Evolutionary conservation across 2,113 vertebrate genomes (phyloP), one percentile per base, ranked within the genome.

Genomic region (Caracal caracal): DNA sequence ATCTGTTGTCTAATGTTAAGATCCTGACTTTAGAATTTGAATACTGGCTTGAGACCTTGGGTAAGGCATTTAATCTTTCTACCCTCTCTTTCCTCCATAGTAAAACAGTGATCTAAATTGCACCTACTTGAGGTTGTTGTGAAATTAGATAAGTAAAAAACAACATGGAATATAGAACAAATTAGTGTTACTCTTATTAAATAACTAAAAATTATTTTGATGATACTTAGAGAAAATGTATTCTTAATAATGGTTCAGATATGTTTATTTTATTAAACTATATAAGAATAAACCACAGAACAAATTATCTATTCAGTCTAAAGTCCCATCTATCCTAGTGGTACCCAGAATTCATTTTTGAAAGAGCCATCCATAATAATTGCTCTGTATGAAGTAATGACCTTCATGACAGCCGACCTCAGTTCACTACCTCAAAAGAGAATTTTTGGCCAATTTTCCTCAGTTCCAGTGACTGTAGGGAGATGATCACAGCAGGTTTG

Each of bases 401-500:
- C 28, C 47, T 81, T 89, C 28, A 17, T 65, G 65, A 65, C 19
- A 61, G 63, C 19, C 40, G 20, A 5, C 53, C 13, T 81, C 73
- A 35, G 43, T 82, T 61, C 13, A 17, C n/a, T 30, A 56, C 43
- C 71, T 88, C 28, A 65, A 73, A 90, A 56, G 15, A 9, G 8
- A 76, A 10, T 71, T 93, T 93, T 68, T n/a, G 24, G 20, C 47
- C 82, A 68, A 33, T 86, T 93, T 93, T 83, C 40, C 15, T 68
- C 19, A 24, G 24, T 93, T 89, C 10, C 30, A 68, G 7, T 35
- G 40, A 79, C 61, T 49, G 30, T 11, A n/a, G 30, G 76, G 13
- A 66, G 26, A 65, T 82, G 40, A 68, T 86, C 87, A 95, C 75
- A 96, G 91, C 28, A 92, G 28, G 78, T 43, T 93, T 91, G 20